A percentile compares a stretch with the other conserved stretches of the same genome.
Evolutionary conservation across 1,140 invertebrate species (phyloP).

Genomic region (Atta cephalotes): DNA sequence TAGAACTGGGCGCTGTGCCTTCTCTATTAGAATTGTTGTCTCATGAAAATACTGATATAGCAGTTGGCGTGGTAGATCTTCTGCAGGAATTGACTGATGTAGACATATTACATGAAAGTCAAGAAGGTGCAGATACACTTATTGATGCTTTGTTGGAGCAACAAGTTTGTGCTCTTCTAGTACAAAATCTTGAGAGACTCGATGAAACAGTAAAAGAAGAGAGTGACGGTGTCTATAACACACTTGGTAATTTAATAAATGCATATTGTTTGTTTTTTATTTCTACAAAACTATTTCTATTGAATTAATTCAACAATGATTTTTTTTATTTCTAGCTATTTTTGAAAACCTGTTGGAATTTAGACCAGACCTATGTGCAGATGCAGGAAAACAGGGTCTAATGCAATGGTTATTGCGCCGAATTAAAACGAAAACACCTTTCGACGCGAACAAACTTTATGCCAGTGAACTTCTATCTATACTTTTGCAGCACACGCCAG

Average conservation of each 20-base stretch:
- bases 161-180: slow-evolving; percentile 95
- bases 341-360: slow-evolving; percentile 98
- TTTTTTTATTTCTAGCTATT: slow-evolving; percentile 88
- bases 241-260: slow-evolving; percentile 89
- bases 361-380: slow-evolving; percentile 92
- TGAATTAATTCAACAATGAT: slow-evolving; percentile 19
- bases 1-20: slow-evolving; percentile 95
- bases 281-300: slow-evolving; percentile 41
- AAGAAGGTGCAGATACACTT: slow-evolving; percentile 92
- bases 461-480: slow-evolving; percentile 98
- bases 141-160: slow-evolving; percentile 94
- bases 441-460: slow-evolving; percentile 98
- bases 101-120: slow-evolving; percentile 97
- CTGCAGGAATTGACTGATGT: slow-evolving; percentile 98
- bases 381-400: slow-evolving; percentile 95
- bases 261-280: slow-evolving; percentile 32
- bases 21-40: slow-evolving; percentile 96
- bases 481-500: slow-evolving; percentile 95
- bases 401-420: slow-evolving; percentile 97
- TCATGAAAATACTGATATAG: slow-evolving; percentile 98
- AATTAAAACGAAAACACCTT: slow-evolving; percentile 94
- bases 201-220: slow-evolving; percentile 98
- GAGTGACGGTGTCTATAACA: slow-evolving; percentile 98
- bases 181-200: slow-evolving; percentile 97
- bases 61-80: slow-evolving; percentile 93